A percentile compares a stretch with the other conserved stretches of the same genome.
Evolutionary conservation across 2,888 invertebrate genomes (phyloP).

Genomic region (Idaea aversata): DNA sequence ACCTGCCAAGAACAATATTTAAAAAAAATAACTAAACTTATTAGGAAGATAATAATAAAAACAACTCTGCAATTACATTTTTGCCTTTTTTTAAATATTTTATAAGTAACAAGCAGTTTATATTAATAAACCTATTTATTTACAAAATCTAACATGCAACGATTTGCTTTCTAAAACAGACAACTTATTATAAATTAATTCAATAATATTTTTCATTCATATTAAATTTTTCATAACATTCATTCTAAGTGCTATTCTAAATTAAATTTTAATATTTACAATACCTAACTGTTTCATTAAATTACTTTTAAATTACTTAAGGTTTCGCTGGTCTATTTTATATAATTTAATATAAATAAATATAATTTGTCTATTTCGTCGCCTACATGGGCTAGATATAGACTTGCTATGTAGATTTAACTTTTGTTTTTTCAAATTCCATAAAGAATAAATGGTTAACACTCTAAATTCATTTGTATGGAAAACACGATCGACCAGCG

Average conservation of each 20-base stretch:
- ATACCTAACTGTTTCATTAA: neutral
- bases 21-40: neutral
- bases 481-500: too few species aligned
- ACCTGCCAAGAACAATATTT: too few species aligned
- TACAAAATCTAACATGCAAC: slow-evolving; percentile 26
- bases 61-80: neutral
- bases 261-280: neutral
- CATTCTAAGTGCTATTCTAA: neutral
- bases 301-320: too few species aligned
- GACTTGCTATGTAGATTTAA: too few species aligned
- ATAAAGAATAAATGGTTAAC: too few species aligned
- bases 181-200: slow-evolving; percentile 5
- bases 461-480: too few species aligned
- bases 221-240: neutral
- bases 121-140: slow-evolving; percentile 8
- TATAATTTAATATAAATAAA: too few species aligned
- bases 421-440: too few species aligned
- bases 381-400: too few species aligned
- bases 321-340: too few species aligned
- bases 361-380: too few species aligned
- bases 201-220: neutral
- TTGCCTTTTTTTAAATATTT: neutral
- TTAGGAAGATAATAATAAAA: neutral
- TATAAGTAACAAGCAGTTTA: neutral
- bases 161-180: slow-evolving; percentile 20